Percentiles rank a stretch among this genome's conserved stretches.
phyloP scores from a whole-genome alignment of 1,140 invertebrate species.

The Elysia chlorotica region DNA sequence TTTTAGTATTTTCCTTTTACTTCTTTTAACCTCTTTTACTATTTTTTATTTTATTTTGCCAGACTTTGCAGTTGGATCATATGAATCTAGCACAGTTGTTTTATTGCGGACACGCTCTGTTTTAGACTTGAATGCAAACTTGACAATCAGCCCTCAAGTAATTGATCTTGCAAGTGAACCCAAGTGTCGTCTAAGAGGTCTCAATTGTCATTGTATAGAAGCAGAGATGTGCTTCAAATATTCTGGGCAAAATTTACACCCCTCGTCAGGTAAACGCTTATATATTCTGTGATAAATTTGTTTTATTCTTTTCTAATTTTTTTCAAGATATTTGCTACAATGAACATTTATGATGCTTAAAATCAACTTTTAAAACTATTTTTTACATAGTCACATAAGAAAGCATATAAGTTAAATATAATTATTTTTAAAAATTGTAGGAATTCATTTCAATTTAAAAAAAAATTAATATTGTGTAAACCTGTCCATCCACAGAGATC shows the following conservation, averaged over 20 bases:
- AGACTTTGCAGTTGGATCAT: constrained; percentile 36
- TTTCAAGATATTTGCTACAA: too few relatives aligned
- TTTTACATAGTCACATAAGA: too few relatives aligned
- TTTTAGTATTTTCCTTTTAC: too few relatives aligned
- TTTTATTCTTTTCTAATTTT: too few relatives aligned
- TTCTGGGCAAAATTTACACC: constrained; percentile 23
- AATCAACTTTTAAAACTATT: too few relatives aligned
- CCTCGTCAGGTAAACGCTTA: constrained; percentile 25
- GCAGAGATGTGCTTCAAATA: constrained; percentile 25
- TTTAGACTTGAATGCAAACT: constrained; percentile 19
- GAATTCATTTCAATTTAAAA: neutral
- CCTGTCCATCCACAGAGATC: constrained; percentile 12
- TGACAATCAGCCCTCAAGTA: constrained; percentile 16
- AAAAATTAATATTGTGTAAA: neutral
- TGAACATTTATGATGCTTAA: too few relatives aligned
- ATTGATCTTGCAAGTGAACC: constrained; percentile 17
- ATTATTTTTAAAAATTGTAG: too few relatives aligned
- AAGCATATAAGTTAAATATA: too few relatives aligned
- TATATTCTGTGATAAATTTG: too few relatives aligned
- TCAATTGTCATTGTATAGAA: constrained; percentile 22
- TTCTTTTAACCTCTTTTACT: too few relatives aligned
- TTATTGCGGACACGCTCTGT: constrained; percentile 30
- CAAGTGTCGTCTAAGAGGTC: constrained; percentile 20
- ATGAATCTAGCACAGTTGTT: constrained; percentile 30
- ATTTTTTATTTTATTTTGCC: too few relatives aligned